Conservation (phyloP, 1,140 invertebrate species). For the Heliothis subflexa region DNA sequence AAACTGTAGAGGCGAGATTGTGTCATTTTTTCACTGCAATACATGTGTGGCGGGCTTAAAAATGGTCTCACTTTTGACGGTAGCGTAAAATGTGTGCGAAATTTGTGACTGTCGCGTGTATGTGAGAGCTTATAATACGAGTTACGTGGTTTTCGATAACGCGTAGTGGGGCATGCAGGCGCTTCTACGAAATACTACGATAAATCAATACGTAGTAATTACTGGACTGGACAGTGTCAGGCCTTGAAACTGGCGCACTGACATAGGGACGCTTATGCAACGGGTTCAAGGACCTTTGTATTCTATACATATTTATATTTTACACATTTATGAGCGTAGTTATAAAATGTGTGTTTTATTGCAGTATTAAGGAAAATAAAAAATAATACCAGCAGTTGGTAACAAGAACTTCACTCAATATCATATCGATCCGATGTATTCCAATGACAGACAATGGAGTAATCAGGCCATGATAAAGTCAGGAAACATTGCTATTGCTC, state of each 20-base stretch:
- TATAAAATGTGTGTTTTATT: neutral
- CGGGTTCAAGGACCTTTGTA: constrained; percentile 15
- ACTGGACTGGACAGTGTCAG: constrained; percentile 1
- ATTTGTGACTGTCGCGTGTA: neutral
- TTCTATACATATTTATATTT: neutral
- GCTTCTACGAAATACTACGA: constrained; percentile 34
- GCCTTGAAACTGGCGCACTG: constrained; percentile 13
- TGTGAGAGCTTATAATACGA: neutral
- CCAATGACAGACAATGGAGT: no score
- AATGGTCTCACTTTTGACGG: neutral
- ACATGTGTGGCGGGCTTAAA: no score
- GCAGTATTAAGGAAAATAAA: no score
- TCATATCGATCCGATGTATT: no score
- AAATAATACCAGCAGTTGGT: no score
- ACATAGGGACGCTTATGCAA: constrained; percentile 8
- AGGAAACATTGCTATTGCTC: no score
- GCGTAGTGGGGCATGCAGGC: neutral
- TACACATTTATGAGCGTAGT: neutral
- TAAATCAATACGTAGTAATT: constrained; percentile 37
- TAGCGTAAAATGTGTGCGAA: neutral
- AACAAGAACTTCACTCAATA: no score
- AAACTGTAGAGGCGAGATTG: no score
- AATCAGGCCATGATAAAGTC: no score
- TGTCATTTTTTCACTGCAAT: no score
- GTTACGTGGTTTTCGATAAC: neutral